Conservation (phyloP, 2,113 vertebrate genomes). For the Origma solitaria region DNA sequence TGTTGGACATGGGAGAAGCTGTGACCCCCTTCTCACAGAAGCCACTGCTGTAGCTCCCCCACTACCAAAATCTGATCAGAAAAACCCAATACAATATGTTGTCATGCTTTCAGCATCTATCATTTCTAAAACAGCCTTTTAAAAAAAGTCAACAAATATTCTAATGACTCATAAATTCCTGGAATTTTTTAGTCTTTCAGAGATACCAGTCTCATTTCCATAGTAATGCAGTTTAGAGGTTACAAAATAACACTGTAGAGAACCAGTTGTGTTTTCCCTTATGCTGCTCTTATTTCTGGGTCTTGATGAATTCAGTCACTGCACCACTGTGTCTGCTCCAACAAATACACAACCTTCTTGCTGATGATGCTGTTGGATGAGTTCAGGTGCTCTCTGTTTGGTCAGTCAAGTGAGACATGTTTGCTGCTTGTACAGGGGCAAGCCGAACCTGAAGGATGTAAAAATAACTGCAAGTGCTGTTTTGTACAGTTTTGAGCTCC, state of each 20-base stretch:
- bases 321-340: neutral
- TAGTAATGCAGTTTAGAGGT: neutral
- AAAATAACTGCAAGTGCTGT: neutral
- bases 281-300: neutral
- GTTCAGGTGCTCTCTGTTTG: neutral
- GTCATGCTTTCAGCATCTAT: conserved; percentile 2
- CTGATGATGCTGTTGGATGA: neutral
- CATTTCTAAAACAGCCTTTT: neutral
- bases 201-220: neutral
- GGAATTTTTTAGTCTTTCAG: conserved; percentile 7
- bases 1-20: neutral
- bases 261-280: neutral
- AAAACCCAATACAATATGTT: neutral
- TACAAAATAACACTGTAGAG: neutral
- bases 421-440: neutral
- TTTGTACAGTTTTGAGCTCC: neutral
- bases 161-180: neutral
- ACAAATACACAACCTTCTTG: rapidly evolving
- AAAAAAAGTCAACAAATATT: neutral
- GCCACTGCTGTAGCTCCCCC: neutral
- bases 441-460: neutral
- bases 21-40: neutral
- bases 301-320: neutral
- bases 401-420: neutral
- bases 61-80: neutral